A percentile compares a stretch with the other conserved stretches of the same genome.
Conservation (phyloP, 2,797 vertebrate genomes). For the Pempheris klunzingeri region DNA sequence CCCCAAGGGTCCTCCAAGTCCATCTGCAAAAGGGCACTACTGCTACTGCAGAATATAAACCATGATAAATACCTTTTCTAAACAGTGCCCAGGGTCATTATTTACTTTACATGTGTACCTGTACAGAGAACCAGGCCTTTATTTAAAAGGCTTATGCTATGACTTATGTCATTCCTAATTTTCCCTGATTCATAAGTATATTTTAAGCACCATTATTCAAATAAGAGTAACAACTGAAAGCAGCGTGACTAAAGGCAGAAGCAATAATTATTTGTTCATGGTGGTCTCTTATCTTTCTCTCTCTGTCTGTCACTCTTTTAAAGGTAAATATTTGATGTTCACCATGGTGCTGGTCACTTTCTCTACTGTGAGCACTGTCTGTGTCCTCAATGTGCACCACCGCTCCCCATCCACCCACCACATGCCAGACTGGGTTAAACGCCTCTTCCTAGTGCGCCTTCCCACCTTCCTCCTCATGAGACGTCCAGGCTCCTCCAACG, state of each 20-base stretch:
- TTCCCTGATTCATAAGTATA: neutral
- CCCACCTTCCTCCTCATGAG: slow-evolving; percentile 86
- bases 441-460: slow-evolving; percentile 82
- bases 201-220: neutral
- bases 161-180: neutral
- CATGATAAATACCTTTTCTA: neutral
- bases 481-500: slow-evolving; percentile 77
- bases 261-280: neutral
- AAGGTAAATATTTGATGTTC: slow-evolving; percentile 90
- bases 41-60: neutral
- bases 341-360: slow-evolving; percentile 89
- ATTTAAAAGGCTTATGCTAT: neutral
- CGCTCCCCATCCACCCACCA: slow-evolving; percentile 88
- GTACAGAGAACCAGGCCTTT: neutral
- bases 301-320: neutral
- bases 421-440: slow-evolving; percentile 88
- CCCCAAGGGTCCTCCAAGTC: too few relatives aligned
- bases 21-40: too few relatives aligned
- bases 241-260: slow-evolving; percentile 2
- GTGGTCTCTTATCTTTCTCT: neutral
- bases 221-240: neutral
- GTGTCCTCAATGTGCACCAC: slow-evolving; percentile 88
- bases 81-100: neutral
- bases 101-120: neutral
- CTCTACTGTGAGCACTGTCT: slow-evolving; percentile 85